Conservation (phyloP, 2,797 vertebrate genomes). For the Ptychadena robeensis region DNA sequence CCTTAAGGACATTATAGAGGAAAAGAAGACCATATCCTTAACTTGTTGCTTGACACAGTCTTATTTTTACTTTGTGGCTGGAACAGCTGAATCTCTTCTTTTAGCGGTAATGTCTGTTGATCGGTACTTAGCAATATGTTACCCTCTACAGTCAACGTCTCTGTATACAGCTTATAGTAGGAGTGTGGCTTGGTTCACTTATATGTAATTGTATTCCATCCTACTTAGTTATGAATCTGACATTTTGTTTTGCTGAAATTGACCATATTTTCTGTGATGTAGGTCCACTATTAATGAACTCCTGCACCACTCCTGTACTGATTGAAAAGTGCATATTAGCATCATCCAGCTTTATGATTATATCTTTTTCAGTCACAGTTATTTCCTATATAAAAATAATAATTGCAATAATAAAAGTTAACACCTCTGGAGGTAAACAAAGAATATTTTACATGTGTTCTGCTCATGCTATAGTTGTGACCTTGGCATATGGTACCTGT, state of each 20-base stretch:
- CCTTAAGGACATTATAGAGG: conserved; percentile 42
- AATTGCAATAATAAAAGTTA: conserved; percentile 21
- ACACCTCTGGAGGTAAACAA: conserved; percentile 4
- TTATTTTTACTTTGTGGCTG: conserved; percentile 50
- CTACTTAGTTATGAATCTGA: neutral
- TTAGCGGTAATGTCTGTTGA: conserved; percentile 42
- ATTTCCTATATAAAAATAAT: conserved; percentile 35
- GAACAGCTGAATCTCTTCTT: conserved; percentile 54
- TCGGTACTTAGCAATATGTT: conserved; percentile 43
- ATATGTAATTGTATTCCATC: neutral
- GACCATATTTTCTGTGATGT: conserved; percentile 49
- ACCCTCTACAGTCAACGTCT: conserved; percentile 1
- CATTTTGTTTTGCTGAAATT: conserved; percentile 18
- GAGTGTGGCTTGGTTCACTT: conserved; percentile 38
- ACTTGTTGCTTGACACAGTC: conserved; percentile 49
- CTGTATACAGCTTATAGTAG: conserved; percentile 19
- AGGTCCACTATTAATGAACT: conserved; percentile 13
- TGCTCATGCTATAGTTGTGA: conserved; percentile 43
- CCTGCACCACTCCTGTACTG: conserved; percentile 3
- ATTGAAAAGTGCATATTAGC: neutral
- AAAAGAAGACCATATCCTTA: conserved; percentile 58
- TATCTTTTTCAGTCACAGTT: conserved; percentile 30
- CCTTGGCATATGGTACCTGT: conserved; percentile 29
- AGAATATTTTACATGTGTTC: conserved; percentile 33
- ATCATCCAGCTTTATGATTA: conserved; percentile 1